Evolutionary conservation across 1,140 invertebrate species (phyloP).

Genomic region (Bombyx mori): ASM3026992v2 NC_085114.1:6935501-6936000

Average conservation of each 20-base stretch:
- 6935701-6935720: conserved; percentile 73
- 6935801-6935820: background rate
- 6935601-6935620: background rate
- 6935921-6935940: too few species aligned
- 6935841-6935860: background rate
- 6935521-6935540: background rate
- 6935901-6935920: too few species aligned
- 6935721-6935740: conserved; percentile 74
- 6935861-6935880: background rate
- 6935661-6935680: conserved; percentile 50
- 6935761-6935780: background rate
- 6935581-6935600: background rate
- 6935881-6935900: too few species aligned
- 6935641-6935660: conserved; percentile 40
- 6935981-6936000: background rate
- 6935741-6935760: conserved; percentile 57
- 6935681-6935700: conserved; percentile 74
- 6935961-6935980: too few species aligned
- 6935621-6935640: background rate
- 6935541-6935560: background rate
- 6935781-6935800: conserved; percentile 1
- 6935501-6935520: background rate
- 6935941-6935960: too few species aligned
- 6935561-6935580: background rate
- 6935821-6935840: too few species aligned